Evolutionary conservation across 2,797 vertebrate species (phyloP).

Genomic region (Adelosebastes latens): DNA sequence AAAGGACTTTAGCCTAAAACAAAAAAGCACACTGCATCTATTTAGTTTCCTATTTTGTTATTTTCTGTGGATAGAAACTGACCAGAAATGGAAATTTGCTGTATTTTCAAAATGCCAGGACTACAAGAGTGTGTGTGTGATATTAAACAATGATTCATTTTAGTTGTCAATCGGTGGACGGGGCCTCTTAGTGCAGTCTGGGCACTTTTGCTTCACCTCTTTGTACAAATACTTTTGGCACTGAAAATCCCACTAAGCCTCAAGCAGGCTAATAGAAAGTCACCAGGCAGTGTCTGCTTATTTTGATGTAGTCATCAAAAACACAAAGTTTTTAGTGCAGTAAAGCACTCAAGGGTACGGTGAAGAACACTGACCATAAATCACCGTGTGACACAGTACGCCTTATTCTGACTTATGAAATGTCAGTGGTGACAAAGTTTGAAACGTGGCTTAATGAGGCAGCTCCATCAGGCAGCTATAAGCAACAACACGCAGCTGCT

Average conservation of each 20-base stretch:
- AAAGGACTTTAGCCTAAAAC: no score
- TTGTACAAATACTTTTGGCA: slow-evolving; percentile 26
- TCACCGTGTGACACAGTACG: slow-evolving; percentile 59
- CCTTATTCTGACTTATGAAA: slow-evolving; percentile 59
- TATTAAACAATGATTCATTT: background rate
- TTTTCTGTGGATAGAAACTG: background rate
- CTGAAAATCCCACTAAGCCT: slow-evolving; percentile 44
- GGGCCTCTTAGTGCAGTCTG: background rate
- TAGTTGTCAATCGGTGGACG: slow-evolving; percentile 13
- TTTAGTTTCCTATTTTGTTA: background rate
- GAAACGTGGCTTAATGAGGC: slow-evolving; percentile 71
- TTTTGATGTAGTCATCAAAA: slow-evolving; percentile 74
- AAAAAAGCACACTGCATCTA: background rate
- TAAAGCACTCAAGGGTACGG: slow-evolving; percentile 62
- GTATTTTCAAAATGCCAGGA: background rate
- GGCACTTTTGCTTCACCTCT: slow-evolving; percentile 26
- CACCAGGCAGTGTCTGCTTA: slow-evolving; percentile 53
- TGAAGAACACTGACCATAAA: slow-evolving; percentile 72
- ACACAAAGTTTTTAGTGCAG: slow-evolving; percentile 52
- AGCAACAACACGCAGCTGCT: slow-evolving; percentile 49
- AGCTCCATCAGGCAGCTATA: slow-evolving; percentile 52
- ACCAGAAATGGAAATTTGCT: background rate
- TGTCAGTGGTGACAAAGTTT: slow-evolving; percentile 66
- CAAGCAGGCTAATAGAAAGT: slow-evolving; percentile 48
- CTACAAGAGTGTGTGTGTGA: background rate